A percentile compares a stretch with the other conserved stretches of the same genome.
Conservation (phyloP, 2,113 vertebrate species). For the Glaucomys volans region DNA sequence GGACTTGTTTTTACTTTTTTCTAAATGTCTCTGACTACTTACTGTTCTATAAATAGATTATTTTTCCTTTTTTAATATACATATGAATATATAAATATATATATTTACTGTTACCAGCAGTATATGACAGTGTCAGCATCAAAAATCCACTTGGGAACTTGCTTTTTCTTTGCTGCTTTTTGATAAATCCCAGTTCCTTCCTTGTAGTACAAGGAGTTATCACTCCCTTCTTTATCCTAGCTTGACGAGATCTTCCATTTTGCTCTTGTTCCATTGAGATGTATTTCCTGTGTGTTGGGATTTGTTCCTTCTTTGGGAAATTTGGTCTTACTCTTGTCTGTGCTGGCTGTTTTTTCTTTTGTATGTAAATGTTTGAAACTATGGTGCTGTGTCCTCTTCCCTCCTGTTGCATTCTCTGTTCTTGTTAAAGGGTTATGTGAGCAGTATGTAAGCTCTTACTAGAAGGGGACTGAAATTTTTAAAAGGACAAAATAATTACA, state of each 20-base stretch:
- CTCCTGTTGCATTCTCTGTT: slow-evolving; percentile 83
- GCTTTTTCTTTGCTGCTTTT: slow-evolving; percentile 83
- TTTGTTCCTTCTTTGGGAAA: slow-evolving; percentile 85
- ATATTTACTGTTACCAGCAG: slow-evolving; percentile 92
- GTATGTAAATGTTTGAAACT: slow-evolving; percentile 86
- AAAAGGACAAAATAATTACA: slow-evolving; percentile 76
- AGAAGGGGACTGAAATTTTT: slow-evolving; percentile 84
- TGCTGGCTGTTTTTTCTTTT: slow-evolving; percentile 76
- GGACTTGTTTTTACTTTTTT: slow-evolving; percentile 93
- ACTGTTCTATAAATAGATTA: slow-evolving; percentile 92
- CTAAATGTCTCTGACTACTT: slow-evolving; percentile 93
- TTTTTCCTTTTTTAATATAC: slow-evolving; percentile 90
- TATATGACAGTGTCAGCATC: slow-evolving; percentile 88
- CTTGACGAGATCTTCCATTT: slow-evolving; percentile 79
- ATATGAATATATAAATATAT: slow-evolving; percentile 84
- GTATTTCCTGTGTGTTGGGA: slow-evolving; percentile 85
- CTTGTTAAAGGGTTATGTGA: slow-evolving; percentile 85
- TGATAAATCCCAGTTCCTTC: slow-evolving; percentile 85
- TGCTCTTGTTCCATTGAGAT: slow-evolving; percentile 87
- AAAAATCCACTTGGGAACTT: slow-evolving; percentile 88
- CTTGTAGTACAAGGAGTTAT: slow-evolving; percentile 90
- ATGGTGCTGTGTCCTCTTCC: slow-evolving; percentile 82
- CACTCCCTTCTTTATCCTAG: slow-evolving; percentile 85
- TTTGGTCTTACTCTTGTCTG: slow-evolving; percentile 80
- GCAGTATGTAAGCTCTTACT: slow-evolving; percentile 87